Base-by-base conservation (phyloP, 2,888 invertebrate species). In the Tinea trinotella region DNA sequence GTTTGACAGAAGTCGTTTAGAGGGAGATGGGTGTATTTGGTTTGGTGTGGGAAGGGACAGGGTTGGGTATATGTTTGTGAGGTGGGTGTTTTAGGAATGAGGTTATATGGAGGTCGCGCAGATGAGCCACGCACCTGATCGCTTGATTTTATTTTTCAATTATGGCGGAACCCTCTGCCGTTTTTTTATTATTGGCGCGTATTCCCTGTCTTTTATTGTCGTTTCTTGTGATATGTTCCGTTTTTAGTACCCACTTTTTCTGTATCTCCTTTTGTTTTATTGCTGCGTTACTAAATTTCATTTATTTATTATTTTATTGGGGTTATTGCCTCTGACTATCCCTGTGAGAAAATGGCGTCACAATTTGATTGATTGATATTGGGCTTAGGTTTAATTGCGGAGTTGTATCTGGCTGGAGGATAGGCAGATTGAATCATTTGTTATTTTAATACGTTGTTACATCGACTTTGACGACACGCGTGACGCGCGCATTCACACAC, bases 91-190 rank as follows among this genome's bases (percentile, higher is more conserved):
- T 65, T 64, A 67, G 62, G 60, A 59, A 62, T 66, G 63, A 66
- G 67, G 61, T 71, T 74, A 67, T 70, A 72, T 36, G 74, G 72
- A 70, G 71, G 68, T 67, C 64, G 64, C 60, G 59, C 74, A 75
- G 75, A 76, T 70, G 75, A 69, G 73, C 58, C 69, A 60, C 61
- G 71, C 84, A 84, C 82, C 84, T 83, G 83, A 81, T 77, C 71
- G 56, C 61, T 70, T 76, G 75, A 79, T 80, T 79, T 78, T 80
- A 76, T 81, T 78, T 79, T 78, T 68, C 78, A 82, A 80, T 69
- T 68, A 67, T 62, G 63, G 62, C 59, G 35, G 44, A 36, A 54
- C 56, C 57, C 56, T 58, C 56, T 52, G 54, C n/a, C 52, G 20
- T 57, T 13, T 40, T 19, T 53, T 53, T 36, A 20, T 53, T 36